phyloP scores from a whole-genome alignment of 2,113 vertebrate species.

The Budorcas taxicolor region DNA sequence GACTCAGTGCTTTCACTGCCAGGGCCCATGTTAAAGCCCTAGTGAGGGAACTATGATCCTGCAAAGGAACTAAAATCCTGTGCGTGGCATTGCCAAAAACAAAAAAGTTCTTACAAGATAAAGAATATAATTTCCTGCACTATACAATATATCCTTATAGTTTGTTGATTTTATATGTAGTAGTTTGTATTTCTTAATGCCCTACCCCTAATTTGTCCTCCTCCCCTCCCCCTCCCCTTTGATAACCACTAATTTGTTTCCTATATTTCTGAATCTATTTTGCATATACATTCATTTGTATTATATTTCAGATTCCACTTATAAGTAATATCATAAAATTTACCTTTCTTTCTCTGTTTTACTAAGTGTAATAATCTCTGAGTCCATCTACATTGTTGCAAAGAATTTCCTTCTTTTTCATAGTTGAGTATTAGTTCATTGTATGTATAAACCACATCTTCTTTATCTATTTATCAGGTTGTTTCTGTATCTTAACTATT shows the following conservation, averaged over 20 bases:
- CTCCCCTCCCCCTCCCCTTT: neutral
- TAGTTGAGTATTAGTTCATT: neutral
- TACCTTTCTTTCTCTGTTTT: neutral
- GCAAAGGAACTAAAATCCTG: neutral
- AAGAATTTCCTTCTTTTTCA: neutral
- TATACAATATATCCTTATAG: neutral
- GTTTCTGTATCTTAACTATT: neutral
- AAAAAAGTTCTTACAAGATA: neutral
- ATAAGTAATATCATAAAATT: neutral
- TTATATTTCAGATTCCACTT: neutral
- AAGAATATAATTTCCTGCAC: neutral
- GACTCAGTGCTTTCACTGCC: neutral
- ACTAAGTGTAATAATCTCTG: neutral
- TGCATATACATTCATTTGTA: neutral
- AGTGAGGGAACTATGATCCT: neutral
- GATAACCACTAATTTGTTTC: neutral
- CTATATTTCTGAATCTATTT: neutral
- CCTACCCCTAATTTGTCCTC: neutral
- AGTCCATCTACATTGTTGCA: neutral
- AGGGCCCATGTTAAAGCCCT: neutral
- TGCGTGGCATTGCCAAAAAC: neutral
- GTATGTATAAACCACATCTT: neutral
- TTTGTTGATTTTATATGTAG: neutral
- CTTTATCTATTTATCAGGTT: neutral
- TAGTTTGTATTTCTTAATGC: neutral